Evolutionary conservation across 1,140 invertebrate species (phyloP).

Genomic region (Pristionchus pacificus): DNA sequence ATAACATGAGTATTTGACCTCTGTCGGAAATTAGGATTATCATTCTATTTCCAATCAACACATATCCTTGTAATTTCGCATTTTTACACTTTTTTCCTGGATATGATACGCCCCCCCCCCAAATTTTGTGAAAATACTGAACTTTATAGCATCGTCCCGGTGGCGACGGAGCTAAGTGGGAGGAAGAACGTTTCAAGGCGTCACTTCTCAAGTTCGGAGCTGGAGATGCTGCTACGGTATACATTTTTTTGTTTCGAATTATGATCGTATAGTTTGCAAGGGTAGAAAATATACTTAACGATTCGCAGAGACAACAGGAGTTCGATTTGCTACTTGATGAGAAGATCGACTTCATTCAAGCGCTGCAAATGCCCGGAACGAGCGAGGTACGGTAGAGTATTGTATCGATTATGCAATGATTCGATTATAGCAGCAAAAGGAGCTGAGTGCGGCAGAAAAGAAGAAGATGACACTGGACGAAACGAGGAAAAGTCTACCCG

Average conservation of each 20-base stretch:
- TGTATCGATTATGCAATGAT: slow-evolving; percentile 52
- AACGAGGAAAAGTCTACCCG: slow-evolving; percentile 84
- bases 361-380: slow-evolving; percentile 80
- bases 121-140: too few species aligned
- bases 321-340: slow-evolving; percentile 91
- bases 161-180: slow-evolving; percentile 94
- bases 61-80: not conserved
- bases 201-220: slow-evolving; percentile 88
- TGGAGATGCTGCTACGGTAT: slow-evolving; percentile 67
- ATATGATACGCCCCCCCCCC: too few species aligned
- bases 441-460: slow-evolving; percentile 68
- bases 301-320: slow-evolving; percentile 67
- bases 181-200: slow-evolving; percentile 91
- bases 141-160: not conserved
- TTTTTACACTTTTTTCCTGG: slow-evolving; percentile 36
- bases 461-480: slow-evolving; percentile 82
- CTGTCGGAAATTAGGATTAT: too few species aligned
- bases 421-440: slow-evolving; percentile 59
- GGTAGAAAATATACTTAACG: not conserved
- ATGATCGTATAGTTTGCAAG: too few species aligned
- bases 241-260: too few species aligned
- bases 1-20: too few species aligned
- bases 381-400: slow-evolving; percentile 56
- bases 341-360: slow-evolving; percentile 90
- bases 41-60: not conserved